These are phyloP conservation scores for Platysternon megacephalum DNA, from an alignment of 2,113 vertebrate species.

Conservation along the genomic window DNA sequence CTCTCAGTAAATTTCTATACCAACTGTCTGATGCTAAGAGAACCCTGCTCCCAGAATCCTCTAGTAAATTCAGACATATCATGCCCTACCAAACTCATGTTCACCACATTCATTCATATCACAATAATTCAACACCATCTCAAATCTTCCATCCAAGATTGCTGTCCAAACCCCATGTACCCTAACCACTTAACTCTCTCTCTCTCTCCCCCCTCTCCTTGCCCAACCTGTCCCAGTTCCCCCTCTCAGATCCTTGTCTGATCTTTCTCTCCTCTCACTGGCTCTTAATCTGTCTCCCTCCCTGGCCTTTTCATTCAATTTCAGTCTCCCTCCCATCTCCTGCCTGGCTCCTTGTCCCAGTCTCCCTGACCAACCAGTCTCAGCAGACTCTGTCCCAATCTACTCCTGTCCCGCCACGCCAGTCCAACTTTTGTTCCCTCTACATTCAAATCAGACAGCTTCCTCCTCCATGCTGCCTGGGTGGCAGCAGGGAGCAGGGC, in stretches of 20 bases:
- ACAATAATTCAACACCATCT: no score
- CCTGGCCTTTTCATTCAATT: background rate
- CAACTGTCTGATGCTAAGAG: no score
- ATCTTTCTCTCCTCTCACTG: rapidly evolving
- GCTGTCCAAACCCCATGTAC: no score
- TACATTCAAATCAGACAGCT: background rate
- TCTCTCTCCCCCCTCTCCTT: background rate
- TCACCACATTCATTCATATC: no score
- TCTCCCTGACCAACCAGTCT: background rate
- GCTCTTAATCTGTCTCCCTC: background rate
- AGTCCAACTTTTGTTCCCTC: background rate
- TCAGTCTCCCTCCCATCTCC: background rate
- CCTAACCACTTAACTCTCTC: background rate
- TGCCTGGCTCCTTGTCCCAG: no score
- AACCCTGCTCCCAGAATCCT: no score
- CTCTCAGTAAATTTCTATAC: no score
- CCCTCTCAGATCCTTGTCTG: rapidly evolving
- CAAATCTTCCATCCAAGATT: no score
- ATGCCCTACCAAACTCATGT: no score
- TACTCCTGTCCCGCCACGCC: background rate
- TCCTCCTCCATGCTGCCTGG: background rate
- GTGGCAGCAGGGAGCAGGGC: background rate
- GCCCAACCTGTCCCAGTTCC: background rate
- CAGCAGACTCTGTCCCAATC: background rate
- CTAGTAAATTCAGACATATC: no score